These are phyloP conservation scores for Taphrorychus bicolor DNA, from an alignment of 2,888 invertebrate genomes.

Conservation along the genomic window DNA sequence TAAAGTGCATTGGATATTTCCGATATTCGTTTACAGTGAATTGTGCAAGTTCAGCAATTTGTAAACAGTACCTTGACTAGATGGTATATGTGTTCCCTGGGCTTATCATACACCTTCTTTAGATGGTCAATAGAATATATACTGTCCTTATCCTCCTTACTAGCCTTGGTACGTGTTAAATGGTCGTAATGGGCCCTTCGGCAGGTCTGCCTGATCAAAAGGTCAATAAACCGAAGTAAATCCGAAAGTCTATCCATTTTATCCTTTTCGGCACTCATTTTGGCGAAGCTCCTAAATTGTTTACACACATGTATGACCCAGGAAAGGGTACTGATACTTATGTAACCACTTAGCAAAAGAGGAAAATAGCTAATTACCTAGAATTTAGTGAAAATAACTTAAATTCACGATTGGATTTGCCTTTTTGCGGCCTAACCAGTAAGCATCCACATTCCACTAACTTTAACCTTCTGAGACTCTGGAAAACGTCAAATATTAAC, in stretches of 20 bases:
- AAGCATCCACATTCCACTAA: neutral
- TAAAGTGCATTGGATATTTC: neutral
- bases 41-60: neutral
- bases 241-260: slow-evolving; percentile 42
- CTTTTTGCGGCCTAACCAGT: neutral
- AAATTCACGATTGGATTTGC: neutral
- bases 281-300: slow-evolving; percentile 2
- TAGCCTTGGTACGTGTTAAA: slow-evolving; percentile 48
- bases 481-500: neutral
- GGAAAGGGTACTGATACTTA: neutral
- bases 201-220: slow-evolving; percentile 49
- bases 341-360: neutral
- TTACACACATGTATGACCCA: neutral
- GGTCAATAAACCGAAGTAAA: slow-evolving; percentile 48
- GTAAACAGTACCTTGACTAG: slow-evolving; percentile 46
- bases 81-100: slow-evolving; percentile 48
- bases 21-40: too few species aligned
- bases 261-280: slow-evolving; percentile 28
- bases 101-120: slow-evolving; percentile 49
- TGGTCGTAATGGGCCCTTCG: slow-evolving; percentile 49
- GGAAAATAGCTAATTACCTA: neutral
- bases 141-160: slow-evolving; percentile 45
- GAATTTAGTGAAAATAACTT: neutral
- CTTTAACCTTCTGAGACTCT: neutral
- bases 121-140: slow-evolving; percentile 52